Evolutionary conservation across 2,113 vertebrate species (phyloP), one percentile per base, ranked within the genome.

Genomic region (Lepisosteus oculatus): DNA sequence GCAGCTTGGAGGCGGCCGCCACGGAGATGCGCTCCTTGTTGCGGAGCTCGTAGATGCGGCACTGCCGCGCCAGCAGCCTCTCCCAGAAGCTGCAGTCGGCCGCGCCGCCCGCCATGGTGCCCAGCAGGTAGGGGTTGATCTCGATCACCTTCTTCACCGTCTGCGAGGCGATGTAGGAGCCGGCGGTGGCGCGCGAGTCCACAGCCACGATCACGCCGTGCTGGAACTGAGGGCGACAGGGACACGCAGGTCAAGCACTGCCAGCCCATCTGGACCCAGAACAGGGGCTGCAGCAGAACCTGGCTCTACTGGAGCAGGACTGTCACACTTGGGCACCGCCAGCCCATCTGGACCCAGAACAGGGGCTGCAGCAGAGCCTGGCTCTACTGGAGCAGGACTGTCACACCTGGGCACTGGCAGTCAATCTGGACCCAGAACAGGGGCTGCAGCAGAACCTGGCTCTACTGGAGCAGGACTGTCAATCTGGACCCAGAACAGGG

Each of bases 11-110:
- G 45, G 95, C 95, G 0, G 95, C 95, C 0, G 95, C 95, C 74
- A 97, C 95, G 0, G 95, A 97, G 85, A 97, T 95, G 71, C 93
- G 93, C 77, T 96, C 95, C 86, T 97, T 97, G 86, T 97, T 97
- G 72, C 95, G 92, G 3, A 97, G 93, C 86, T 96, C 93, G 0
- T 97, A 96, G 84, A 97, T 93, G 73, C 95, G 94, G 70, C 95
- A 96, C 63, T 97, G 95, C 1, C 95, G 91, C 8, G 95, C 95
- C 77, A 97, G 85, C 5, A 97, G 90, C 1, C 95, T 88, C 80
- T 96, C 93, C 95, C 95, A 97, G 89, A 95, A 97, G 86, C 93
- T 94, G 79, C 95, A 97, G 78, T 97, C 95, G 0, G 95, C 95
- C 0, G 95, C 95, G 0, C 95, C 95, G 1, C 95, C 95, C 0